Percentiles rank a stretch among this genome's conserved stretches.
phyloP scores from a whole-genome alignment of 2,888 invertebrate species.

The Ophion costatus region DNA sequence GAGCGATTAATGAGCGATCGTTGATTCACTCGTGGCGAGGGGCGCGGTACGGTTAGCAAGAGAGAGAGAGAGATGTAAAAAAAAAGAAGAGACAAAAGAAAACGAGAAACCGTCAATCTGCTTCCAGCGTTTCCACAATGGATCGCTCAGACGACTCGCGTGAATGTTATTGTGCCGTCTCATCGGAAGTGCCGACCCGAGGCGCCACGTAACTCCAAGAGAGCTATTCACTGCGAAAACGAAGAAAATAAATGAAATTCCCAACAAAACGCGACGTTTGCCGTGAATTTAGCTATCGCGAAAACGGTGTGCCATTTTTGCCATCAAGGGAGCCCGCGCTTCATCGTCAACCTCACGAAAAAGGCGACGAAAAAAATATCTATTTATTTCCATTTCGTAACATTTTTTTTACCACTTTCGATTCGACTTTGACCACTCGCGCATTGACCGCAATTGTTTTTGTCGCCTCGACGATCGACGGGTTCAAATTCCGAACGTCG shows the following conservation, averaged over 20 bases:
- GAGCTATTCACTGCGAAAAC: conserved; percentile 52
- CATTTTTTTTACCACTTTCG: not conserved
- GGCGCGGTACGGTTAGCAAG: conserved; percentile 6
- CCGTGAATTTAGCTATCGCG: conserved; percentile 36
- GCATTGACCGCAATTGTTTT: not conserved
- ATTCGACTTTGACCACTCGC: not conserved
- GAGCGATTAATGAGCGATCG: conserved; percentile 10
- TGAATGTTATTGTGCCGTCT: conserved; percentile 50
- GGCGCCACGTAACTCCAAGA: conserved; percentile 44
- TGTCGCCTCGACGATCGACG: not conserved
- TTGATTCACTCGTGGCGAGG: conserved; percentile 2
- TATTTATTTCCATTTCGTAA: not conserved
- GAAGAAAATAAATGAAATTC: conserved; percentile 11
- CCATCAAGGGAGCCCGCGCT: conserved; percentile 20
- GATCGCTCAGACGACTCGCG: conserved; percentile 46
- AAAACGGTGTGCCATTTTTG: conserved; percentile 59
- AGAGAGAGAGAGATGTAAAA: not conserved
- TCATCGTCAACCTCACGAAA: not conserved
- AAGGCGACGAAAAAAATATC: not conserved
- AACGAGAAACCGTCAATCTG: conserved; percentile 23
- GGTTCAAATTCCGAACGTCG: too few species aligned
- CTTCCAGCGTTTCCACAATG: conserved; percentile 31
- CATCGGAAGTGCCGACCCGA: conserved; percentile 40
- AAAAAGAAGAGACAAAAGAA: not conserved
- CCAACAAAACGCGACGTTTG: conserved; percentile 4